Conservation (phyloP, 2,888 invertebrate genomes). For the Polydrusus cervinus region DNA sequence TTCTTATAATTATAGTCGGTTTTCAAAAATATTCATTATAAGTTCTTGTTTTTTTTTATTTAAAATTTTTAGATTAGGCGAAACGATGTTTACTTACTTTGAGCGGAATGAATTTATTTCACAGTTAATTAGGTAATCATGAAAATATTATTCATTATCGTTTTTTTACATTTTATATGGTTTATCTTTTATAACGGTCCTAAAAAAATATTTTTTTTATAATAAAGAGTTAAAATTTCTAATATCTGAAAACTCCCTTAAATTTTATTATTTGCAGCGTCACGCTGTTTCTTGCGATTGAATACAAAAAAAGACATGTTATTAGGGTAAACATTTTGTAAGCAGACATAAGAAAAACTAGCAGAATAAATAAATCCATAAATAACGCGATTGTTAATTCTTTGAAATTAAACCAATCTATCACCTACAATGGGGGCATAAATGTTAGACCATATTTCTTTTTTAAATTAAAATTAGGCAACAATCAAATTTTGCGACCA, state of each 20-base stretch:
- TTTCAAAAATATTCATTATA: too few species aligned
- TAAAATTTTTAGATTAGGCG: too few species aligned
- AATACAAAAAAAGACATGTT: not conserved
- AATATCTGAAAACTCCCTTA: not conserved
- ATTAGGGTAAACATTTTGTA: not conserved
- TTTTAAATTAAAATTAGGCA: not conserved
- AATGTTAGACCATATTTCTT: not conserved
- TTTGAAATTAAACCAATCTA: not conserved
- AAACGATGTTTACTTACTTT: too few species aligned
- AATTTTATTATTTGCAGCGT: slow-evolving; percentile 4
- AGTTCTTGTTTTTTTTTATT: too few species aligned
- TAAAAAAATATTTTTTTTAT: too few species aligned
- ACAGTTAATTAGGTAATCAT: too few species aligned
- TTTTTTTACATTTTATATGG: too few species aligned
- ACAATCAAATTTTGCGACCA: too few species aligned
- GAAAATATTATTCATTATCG: too few species aligned
- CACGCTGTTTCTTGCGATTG: slow-evolving; percentile 16
- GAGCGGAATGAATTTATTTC: too few species aligned
- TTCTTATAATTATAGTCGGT: too few species aligned
- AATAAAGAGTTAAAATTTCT: not conserved
- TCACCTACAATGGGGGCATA: not conserved
- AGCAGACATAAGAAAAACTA: not conserved
- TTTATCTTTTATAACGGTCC: too few species aligned
- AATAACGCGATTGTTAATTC: not conserved
- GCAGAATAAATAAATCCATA: not conserved